Conservation (phyloP, 2,888 invertebrate genomes). For the Nomada ruficornis region DNA sequence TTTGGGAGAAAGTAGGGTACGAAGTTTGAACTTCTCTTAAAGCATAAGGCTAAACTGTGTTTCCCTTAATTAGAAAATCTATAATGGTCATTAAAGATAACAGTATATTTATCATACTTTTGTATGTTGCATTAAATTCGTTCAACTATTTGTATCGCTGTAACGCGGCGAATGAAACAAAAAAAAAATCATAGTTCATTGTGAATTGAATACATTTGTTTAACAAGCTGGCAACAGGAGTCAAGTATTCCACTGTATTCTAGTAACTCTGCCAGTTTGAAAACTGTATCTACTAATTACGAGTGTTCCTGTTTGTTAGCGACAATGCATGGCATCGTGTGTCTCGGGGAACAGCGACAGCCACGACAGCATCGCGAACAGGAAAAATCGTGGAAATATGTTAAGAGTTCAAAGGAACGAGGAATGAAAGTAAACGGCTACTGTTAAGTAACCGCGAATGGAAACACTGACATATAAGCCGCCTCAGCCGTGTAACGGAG, state of each 20-base stretch:
- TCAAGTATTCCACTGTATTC: slow-evolving; percentile 28
- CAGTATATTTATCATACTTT: too few species aligned
- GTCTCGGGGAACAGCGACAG: slow-evolving; percentile 12
- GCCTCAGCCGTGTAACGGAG: not conserved
- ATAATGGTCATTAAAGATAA: too few species aligned
- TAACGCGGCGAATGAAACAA: not conserved
- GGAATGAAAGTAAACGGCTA: slow-evolving; percentile 8
- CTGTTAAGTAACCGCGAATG: not conserved
- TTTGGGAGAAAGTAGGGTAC: too few species aligned
- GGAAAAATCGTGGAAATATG: slow-evolving; percentile 19
- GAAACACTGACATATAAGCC: not conserved
- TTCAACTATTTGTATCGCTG: too few species aligned
- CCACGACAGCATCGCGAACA: slow-evolving; percentile 7
- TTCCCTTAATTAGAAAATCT: too few species aligned
- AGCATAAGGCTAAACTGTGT: too few species aligned
- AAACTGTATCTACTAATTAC: slow-evolving; percentile 29
- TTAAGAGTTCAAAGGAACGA: slow-evolving; percentile 24
- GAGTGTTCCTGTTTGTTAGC: slow-evolving; percentile 35
- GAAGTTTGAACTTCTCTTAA: too few species aligned
- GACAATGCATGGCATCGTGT: slow-evolving; percentile 30
- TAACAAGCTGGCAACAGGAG: slow-evolving; percentile 14
- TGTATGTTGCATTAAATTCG: too few species aligned
- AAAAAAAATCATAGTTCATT: not conserved
- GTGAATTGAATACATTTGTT: not conserved
- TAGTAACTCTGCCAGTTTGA: slow-evolving; percentile 27